phyloP scores from a whole-genome alignment of 92 coral and sea anemone species.

The Diadumene lineata region DNA sequence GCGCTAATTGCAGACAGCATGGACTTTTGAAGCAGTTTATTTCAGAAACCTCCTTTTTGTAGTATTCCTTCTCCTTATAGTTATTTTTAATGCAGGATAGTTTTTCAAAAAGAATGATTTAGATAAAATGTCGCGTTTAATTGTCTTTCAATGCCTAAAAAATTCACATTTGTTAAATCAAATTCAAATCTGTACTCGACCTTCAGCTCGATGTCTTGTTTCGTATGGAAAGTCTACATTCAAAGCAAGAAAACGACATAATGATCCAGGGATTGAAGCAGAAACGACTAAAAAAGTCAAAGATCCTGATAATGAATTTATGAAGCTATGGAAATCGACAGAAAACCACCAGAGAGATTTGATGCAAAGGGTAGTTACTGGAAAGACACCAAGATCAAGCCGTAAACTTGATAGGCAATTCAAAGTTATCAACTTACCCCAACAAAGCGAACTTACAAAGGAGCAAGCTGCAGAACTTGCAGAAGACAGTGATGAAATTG shows the following conservation, averaged over 20 bases:
- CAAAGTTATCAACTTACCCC: slow-evolving; percentile 42
- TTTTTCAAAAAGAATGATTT: background rate
- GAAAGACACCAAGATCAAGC: slow-evolving; percentile 21
- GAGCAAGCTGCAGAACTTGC: slow-evolving; percentile 33
- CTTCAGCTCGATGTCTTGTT: too few relatives aligned
- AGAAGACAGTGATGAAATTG: slow-evolving; percentile 64
- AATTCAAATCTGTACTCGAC: too few relatives aligned
- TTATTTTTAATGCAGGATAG: too few relatives aligned
- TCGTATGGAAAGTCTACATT: background rate
- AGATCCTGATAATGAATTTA: slow-evolving; percentile 64
- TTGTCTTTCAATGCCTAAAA: background rate
- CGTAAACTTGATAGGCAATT: slow-evolving; percentile 21
- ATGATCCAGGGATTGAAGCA: slow-evolving; percentile 40
- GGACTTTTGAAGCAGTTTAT: background rate
- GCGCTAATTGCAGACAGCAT: slow-evolving; percentile 10
- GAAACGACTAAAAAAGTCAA: slow-evolving; percentile 20
- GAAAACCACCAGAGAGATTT: slow-evolving; percentile 54
- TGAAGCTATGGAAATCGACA: slow-evolving; percentile 72
- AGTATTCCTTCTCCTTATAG: too few relatives aligned
- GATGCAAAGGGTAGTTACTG: slow-evolving; percentile 40
- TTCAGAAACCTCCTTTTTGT: background rate
- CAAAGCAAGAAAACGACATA: background rate
- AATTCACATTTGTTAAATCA: too few relatives aligned
- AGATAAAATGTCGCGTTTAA: background rate
- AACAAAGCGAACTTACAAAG: slow-evolving; percentile 41